Base-by-base conservation (phyloP, 2,888 invertebrate genomes). In the Scaptomyza tumidula region DNA sequence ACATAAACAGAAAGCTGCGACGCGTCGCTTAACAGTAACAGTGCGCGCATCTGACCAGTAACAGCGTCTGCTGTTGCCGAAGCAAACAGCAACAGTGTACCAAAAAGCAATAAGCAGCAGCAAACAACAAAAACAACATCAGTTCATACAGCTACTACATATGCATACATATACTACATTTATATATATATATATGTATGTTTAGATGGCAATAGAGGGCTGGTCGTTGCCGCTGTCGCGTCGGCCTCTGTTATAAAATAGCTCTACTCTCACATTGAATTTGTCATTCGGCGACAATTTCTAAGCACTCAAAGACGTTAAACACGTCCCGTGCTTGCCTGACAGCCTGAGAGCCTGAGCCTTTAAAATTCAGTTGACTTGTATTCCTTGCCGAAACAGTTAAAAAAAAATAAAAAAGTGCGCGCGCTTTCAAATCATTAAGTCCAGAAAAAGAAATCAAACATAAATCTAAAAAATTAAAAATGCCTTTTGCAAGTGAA, bases 401-500 rank as follows among this genome's bases (percentile, higher is more conserved):
- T 39, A 6, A 56, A 53, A 14, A 11, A 24, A 29, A 54, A n/a
- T n/a, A n/a, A 31, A 33, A 33, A 10, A 71, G 45, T 73, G 43
- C 55, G 67, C 41, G 67, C 56, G 57, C 35, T 46, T 31, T 44
- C 3, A 13, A 49, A 54, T 41, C 41, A 9, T 16, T 3, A 41
- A 41, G 10, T 14, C 39, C 13, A 49, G 33, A 45, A 29, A 64
- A 48, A 35, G 43, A 6, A n/a, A 49, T 29, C 29, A 27, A 31
- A 60, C 16, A 41, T 16, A 49, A 5, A 5, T 14, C 6, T 33
- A 55, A 7, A 52, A 14, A 19, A 48, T 16, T 5, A 35, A 74
- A 75, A 69, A 91, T 91, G 92, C 85, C 92, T 64, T 90, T 89
- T 60, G 78, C 88, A 54, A 79, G 85, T 61, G 91, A 92, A 71